Evolutionary conservation across 2,888 invertebrate species (phyloP), one percentile per base, ranked within the genome.

Genomic region (Hylaea fasciaria): DNA sequence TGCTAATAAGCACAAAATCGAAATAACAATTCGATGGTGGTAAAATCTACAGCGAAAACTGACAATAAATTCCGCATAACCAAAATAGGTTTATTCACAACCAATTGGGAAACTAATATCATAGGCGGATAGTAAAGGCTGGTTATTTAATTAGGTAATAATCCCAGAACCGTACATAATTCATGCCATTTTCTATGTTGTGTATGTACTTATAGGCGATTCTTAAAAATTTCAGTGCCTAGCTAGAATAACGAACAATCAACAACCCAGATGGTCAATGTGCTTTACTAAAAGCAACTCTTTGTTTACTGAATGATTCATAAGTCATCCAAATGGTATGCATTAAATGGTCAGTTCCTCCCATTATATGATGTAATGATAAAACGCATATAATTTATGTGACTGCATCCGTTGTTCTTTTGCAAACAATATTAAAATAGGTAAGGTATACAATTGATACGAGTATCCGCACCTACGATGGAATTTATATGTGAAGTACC

Each of bases 361-460:
- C 47, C 53, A 52, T 32, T 62, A n/a, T n/a, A n/a, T 46, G 14
- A 65, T n/a, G 10, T 55, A 53, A 53, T 17, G 57, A 53, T 59
- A 50, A 35, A 49, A 54, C 28, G 35, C 41, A 54, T 32, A 17
- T 22, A 48, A 3, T 2, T 3, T 28, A 69, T 65, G 68, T 73
- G 69, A 73, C 70, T 62, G 71, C 74, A 71, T 75, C 73, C 66
- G 72, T 72, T 70, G 66, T 28, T 49, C n/a, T n/a, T 13, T 4
- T 28, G 28, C 10, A 10, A 28, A 40, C 17, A 37, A 16, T 39
- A 39, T 37, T 2, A 2, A 37, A n/a, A 8, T 37, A 4, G 37
- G 4, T 37, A n/a, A n/a, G 4, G 3, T 37, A 11, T 37, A 35
- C 35, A 10, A n/a, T n/a, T n/a, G n/a, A n/a, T n/a, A n/a, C n/a